These are phyloP conservation scores for Melolontha melolontha DNA, from an alignment of 2,888 invertebrate species.

Conservation along the genomic window DNA sequence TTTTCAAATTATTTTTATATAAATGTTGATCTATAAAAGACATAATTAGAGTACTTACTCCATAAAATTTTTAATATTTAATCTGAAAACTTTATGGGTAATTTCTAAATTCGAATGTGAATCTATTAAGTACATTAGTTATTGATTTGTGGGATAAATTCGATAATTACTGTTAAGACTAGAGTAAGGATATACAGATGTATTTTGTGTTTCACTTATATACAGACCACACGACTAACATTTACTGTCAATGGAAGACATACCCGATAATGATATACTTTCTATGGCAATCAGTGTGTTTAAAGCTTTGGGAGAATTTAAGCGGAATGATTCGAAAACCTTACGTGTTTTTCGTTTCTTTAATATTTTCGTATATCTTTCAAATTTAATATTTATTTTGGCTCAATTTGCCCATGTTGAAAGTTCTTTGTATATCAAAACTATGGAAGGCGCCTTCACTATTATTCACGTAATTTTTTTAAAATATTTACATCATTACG, in stretches of 20 bases:
- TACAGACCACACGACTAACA: too few species aligned
- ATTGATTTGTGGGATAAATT: too few species aligned
- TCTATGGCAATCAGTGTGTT: conserved; percentile 16
- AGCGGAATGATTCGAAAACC: conserved; percentile 2
- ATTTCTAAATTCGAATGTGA: too few species aligned
- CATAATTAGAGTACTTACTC: too few species aligned
- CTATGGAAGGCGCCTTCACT: conserved; percentile 19
- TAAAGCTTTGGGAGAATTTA: conserved; percentile 29
- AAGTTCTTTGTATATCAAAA: conserved; percentile 17
- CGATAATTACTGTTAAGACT: too few species aligned
- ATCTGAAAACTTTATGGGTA: neutral
- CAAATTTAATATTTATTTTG: conserved; percentile 15
- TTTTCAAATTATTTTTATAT: too few species aligned
- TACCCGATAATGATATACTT: conserved; percentile 30
- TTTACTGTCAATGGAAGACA: neutral
- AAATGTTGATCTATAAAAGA: too few species aligned
- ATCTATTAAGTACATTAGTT: too few species aligned
- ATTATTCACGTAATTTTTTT: conserved; percentile 23
- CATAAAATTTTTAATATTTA: conserved; percentile 2
- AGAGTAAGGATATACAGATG: too few species aligned
- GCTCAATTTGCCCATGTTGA: conserved; percentile 16
- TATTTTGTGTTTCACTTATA: too few species aligned
- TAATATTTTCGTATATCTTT: conserved; percentile 9
- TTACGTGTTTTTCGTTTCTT: conserved; percentile 19
- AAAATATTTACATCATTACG: too few species aligned